phyloP scores from a whole-genome alignment of 2,888 invertebrate genomes.

The Synergus gifuensis region DNA sequence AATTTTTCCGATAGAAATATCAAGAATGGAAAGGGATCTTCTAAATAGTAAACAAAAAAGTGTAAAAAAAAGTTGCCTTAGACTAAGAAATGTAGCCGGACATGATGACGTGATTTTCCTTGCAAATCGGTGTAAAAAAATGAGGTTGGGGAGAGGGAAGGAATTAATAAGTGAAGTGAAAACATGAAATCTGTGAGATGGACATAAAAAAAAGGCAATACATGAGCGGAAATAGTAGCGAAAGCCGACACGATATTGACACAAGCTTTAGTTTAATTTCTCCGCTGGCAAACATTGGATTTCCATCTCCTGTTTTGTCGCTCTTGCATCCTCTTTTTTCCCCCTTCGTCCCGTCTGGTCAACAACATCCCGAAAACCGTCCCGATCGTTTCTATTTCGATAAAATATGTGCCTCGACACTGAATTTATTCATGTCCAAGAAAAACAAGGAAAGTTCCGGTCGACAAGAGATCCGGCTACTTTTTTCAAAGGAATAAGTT shows the following conservation, averaged over 20 bases:
- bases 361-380: constrained; percentile 47
- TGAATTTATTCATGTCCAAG: constrained; percentile 19
- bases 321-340: constrained; percentile 45
- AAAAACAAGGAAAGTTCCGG: neutral
- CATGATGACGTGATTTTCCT: too few species aligned
- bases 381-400: constrained; percentile 1
- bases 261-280: constrained; percentile 76
- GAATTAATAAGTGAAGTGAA: constrained; percentile 35
- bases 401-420: neutral
- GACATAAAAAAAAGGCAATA: constrained; percentile 63
- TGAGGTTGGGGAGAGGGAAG: neutral
- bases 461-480: neutral
- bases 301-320: constrained; percentile 63
- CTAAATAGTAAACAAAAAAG: too few species aligned
- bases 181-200: constrained; percentile 54
- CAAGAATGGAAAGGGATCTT: too few species aligned
- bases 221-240: constrained; percentile 65
- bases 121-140: constrained; percentile 37
- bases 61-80: too few species aligned
- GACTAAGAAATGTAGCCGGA: too few species aligned
- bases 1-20: too few species aligned
- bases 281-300: constrained; percentile 73
- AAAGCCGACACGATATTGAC: constrained; percentile 74
- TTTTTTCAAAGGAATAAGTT: neutral
- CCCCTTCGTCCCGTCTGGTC: constrained; percentile 43